Conservation (phyloP, 2,113 vertebrate species). For the Pterophyllum scalare region DNA sequence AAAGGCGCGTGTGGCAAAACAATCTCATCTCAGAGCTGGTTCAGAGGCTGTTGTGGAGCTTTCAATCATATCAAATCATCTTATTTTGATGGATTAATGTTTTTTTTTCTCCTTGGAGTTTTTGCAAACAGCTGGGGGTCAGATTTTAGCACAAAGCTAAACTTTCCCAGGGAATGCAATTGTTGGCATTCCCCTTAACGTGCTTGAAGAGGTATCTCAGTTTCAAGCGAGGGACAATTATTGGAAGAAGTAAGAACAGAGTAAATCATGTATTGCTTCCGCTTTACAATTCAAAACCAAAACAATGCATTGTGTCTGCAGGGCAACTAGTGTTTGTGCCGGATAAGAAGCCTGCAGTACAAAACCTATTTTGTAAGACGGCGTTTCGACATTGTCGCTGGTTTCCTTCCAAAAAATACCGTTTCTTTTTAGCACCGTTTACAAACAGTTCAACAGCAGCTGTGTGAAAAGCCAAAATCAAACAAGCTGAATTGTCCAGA, state of each 20-base stretch:
- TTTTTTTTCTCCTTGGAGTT: not conserved
- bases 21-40: conserved; percentile 7
- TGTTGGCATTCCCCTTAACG: conserved; percentile 13
- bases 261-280: conserved; percentile 28
- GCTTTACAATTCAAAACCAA: conserved; percentile 41
- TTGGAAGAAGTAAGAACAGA: conserved; percentile 35
- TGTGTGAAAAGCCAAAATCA: conserved; percentile 29
- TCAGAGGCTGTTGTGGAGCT: conserved; percentile 4
- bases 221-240: conserved; percentile 30
- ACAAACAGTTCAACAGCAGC: conserved; percentile 27
- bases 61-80: not conserved
- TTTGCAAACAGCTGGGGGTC: not conserved
- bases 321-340: conserved; percentile 31
- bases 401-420: conserved; percentile 53
- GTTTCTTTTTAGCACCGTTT: conserved; percentile 47
- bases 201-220: conserved; percentile 23
- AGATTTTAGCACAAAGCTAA: not conserved
- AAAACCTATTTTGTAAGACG: conserved; percentile 49
- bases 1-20: conserved; percentile 12
- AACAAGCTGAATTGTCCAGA: conserved; percentile 30
- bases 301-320: conserved; percentile 44
- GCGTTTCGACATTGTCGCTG: conserved; percentile 50
- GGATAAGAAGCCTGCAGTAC: conserved; percentile 50
- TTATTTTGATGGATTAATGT: not conserved
- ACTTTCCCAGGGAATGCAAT: conserved; percentile 26